Conservation (phyloP, 2,888 invertebrate genomes). For the Caradrina clavipalpis region DNA sequence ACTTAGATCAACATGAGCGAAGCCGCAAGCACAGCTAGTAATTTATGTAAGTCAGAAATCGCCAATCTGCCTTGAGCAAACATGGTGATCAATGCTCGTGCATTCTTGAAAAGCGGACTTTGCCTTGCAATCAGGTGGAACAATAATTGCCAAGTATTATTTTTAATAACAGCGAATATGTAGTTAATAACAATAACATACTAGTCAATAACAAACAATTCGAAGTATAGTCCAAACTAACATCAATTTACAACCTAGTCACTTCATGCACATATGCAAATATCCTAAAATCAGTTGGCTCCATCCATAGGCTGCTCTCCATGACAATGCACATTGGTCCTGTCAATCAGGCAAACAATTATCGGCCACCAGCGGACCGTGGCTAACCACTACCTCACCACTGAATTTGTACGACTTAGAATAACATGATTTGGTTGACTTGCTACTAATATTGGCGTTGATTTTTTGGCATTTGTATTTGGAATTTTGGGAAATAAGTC, state of each 20-base stretch:
- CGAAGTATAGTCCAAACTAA: neutral
- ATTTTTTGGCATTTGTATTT: conserved; percentile 27
- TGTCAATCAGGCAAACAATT: conserved; percentile 86
- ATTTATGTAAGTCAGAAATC: too few relatives aligned
- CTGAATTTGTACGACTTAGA: conserved; percentile 72
- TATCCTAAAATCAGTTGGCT: conserved; percentile 34
- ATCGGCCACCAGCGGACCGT: conserved; percentile 81
- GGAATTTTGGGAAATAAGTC: neutral
- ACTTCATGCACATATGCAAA: conserved; percentile 36
- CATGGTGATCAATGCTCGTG: too few relatives aligned
- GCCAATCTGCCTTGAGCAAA: too few relatives aligned
- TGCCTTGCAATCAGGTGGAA: too few relatives aligned
- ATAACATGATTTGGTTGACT: conserved; percentile 58
- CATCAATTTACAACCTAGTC: conserved; percentile 2
- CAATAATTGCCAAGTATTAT: too few relatives aligned
- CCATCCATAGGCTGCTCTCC: conserved; percentile 35
- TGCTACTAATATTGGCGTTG: conserved; percentile 8
- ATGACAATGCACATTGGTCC: conserved; percentile 73
- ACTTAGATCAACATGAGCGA: too few relatives aligned
- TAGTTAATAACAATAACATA: neutral
- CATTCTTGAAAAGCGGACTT: too few relatives aligned
- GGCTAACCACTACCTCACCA: conserved; percentile 78
- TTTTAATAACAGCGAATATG: neutral
- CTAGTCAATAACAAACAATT: neutral
- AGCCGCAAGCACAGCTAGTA: too few relatives aligned